Conservation (phyloP, 2,113 vertebrate species). For the Apaloderma vittatum region DNA sequence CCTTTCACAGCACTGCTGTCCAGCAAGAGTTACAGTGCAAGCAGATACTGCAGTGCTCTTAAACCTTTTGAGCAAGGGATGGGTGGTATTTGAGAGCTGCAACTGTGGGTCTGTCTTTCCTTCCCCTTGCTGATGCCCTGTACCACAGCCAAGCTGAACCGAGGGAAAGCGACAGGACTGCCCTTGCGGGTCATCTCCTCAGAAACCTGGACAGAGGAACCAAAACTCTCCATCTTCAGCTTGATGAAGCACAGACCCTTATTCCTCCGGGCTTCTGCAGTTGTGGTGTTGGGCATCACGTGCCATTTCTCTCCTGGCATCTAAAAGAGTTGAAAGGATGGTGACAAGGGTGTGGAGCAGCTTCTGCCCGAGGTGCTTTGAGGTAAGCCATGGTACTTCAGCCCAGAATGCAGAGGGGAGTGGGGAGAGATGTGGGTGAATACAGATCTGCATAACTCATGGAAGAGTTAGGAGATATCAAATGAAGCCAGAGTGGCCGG, state of each 20-base stretch:
- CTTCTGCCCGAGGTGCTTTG: background rate
- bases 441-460: background rate
- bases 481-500: accelerated
- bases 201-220: background rate
- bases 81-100: background rate
- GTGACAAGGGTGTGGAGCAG: background rate
- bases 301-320: background rate
- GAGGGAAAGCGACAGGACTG: background rate
- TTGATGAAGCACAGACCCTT: background rate
- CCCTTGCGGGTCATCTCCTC: background rate
- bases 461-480: background rate
- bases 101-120: background rate
- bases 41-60: background rate
- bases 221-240: background rate
- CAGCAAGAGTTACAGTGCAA: background rate
- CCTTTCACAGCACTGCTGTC: background rate
- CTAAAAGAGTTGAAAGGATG: background rate
- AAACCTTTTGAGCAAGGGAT: background rate
- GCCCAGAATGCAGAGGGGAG: background rate
- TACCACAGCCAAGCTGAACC: background rate
- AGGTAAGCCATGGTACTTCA: accelerated
- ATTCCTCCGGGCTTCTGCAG: background rate
- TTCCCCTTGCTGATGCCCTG: background rate
- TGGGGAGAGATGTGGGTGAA: accelerated
- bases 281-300: background rate